Evolutionary conservation across 2,113 vertebrate species (phyloP).

Genomic region (Taxidea taxus): DNA sequence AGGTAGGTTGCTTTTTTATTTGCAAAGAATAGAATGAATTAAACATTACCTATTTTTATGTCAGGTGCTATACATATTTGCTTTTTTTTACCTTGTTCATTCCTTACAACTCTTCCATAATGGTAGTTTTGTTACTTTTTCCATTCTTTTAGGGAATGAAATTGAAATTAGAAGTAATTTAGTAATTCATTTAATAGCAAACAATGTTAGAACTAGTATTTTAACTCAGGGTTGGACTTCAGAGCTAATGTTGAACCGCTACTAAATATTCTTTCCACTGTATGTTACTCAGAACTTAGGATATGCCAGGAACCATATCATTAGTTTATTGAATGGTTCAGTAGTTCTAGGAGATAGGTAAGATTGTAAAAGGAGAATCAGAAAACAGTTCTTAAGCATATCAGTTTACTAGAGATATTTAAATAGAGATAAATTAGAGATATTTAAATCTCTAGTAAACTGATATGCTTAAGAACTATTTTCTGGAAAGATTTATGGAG

Average conservation of each 20-base stretch:
- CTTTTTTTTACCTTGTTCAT: not conserved
- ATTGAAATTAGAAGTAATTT: not conserved
- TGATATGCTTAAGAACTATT: no score
- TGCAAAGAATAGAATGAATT: not conserved
- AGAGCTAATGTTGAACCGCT: not conserved
- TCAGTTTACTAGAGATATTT: not conserved
- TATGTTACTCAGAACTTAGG: not conserved
- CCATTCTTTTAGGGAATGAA: not conserved
- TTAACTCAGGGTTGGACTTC: not conserved
- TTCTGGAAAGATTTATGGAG: not conserved
- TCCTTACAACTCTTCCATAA: not conserved
- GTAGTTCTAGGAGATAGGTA: not conserved
- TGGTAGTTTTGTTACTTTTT: not conserved
- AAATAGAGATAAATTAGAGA: no score
- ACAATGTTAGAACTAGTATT: not conserved
- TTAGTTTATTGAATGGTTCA: not conserved
- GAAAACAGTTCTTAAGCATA: not conserved
- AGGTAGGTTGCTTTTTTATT: slow-evolving; percentile 76
- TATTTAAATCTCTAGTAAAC: not conserved
- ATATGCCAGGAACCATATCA: not conserved
- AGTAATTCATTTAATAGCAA: not conserved
- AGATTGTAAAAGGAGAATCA: not conserved
- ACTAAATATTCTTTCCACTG: no score
- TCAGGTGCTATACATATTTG: not conserved
- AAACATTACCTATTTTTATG: no score